phyloP scores from a whole-genome alignment of 2,113 vertebrate species.

The Burhinus oedicnemus region DNA sequence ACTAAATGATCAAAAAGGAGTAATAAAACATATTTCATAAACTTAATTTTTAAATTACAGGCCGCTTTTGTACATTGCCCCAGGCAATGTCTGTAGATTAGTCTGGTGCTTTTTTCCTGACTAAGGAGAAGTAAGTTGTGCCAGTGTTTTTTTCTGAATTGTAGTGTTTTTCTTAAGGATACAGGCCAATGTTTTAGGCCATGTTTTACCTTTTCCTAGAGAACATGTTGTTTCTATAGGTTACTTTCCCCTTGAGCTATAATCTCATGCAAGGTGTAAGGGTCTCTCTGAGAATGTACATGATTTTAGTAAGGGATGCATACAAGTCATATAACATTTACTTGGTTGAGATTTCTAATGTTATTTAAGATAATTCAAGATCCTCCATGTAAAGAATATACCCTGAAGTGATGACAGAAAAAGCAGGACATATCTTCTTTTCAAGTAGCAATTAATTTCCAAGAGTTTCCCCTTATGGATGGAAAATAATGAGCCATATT shows the following conservation, averaged over 20 bases:
- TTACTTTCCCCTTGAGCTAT: background rate
- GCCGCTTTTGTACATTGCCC: background rate
- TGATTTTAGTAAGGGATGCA: background rate
- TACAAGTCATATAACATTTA: background rate
- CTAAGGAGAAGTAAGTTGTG: background rate
- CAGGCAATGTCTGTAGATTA: background rate
- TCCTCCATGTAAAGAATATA: background rate
- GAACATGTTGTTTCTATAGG: background rate
- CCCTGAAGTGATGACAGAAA: background rate
- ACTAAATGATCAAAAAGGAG: background rate
- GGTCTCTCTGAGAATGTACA: background rate
- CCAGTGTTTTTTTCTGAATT: background rate
- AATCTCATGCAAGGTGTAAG: background rate
- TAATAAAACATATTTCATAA: background rate
- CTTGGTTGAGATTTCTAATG: background rate
- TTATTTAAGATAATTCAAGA: background rate
- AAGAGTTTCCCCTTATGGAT: background rate
- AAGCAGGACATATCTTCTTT: background rate
- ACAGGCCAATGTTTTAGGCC: background rate
- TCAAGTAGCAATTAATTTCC: background rate
- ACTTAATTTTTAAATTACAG: background rate
- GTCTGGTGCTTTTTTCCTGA: background rate
- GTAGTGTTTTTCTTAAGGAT: background rate
- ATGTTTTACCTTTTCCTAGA: background rate
- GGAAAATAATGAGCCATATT: background rate